Evolutionary conservation across 2,888 invertebrate genomes (phyloP).

Genomic region (Cecidostiba fungosa): DNA sequence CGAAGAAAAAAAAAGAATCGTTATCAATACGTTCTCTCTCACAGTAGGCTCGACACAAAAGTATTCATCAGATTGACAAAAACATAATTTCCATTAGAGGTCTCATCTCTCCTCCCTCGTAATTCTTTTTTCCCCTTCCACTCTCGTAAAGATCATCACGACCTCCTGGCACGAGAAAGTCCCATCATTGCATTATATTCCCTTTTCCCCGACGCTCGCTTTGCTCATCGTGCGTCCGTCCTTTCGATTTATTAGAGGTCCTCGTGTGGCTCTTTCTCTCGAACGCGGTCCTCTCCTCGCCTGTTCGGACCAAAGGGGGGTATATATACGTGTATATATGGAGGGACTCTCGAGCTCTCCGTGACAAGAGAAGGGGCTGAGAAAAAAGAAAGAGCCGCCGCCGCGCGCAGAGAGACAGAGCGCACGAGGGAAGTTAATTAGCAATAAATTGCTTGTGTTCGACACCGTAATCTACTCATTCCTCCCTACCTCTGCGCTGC

Average conservation of each 20-base stretch:
- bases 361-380: slow-evolving; percentile 63
- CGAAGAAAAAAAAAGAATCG: not conserved
- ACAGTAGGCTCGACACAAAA: not conserved
- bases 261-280: slow-evolving; percentile 63
- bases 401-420: slow-evolving; percentile 13
- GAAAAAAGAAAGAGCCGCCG: slow-evolving; percentile 37
- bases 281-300: slow-evolving; percentile 41
- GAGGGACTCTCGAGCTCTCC: slow-evolving; percentile 58
- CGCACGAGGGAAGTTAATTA: slow-evolving; percentile 65
- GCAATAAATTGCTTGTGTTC: slow-evolving; percentile 66
- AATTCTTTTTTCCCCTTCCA: slow-evolving; percentile 23
- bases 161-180: slow-evolving; percentile 70
- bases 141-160: slow-evolving; percentile 69
- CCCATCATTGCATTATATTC: slow-evolving; percentile 68
- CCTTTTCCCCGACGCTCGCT: slow-evolving; percentile 65
- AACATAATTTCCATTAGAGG: slow-evolving; percentile 42
- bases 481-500: slow-evolving; percentile 48
- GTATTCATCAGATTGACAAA: slow-evolving; percentile 1
- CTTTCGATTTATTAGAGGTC: slow-evolving; percentile 66
- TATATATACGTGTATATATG: slow-evolving; percentile 20
- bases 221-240: slow-evolving; percentile 62
- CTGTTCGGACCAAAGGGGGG: slow-evolving; percentile 44
- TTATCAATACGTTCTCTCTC: not conserved
- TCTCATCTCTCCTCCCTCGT: slow-evolving; percentile 8
- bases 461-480: slow-evolving; percentile 66